A percentile compares a stretch with the other conserved stretches of the same genome.
phyloP scores from a whole-genome alignment of 2,888 invertebrate genomes.

The Autographa pulchrina region DNA sequence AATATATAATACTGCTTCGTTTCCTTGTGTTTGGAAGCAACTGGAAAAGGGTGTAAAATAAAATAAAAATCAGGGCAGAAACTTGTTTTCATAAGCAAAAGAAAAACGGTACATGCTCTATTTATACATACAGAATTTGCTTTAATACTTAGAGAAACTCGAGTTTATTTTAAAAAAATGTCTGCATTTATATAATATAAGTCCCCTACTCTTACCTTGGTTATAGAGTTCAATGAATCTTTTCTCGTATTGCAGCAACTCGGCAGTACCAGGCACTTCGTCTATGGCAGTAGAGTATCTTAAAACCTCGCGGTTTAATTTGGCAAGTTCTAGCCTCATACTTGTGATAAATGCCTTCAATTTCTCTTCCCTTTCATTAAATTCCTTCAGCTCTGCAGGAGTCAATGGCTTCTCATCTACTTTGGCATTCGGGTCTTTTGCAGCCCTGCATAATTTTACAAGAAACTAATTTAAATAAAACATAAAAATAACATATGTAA shows the following conservation, averaged over 20 bases:
- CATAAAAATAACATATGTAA: too few relatives aligned
- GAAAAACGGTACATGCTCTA: too few relatives aligned
- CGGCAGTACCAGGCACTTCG: slow-evolving; percentile 97
- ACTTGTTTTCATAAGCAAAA: too few relatives aligned
- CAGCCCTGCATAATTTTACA: slow-evolving; percentile 58
- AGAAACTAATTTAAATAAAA: too few relatives aligned
- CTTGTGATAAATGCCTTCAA: slow-evolving; percentile 77
- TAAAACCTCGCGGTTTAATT: slow-evolving; percentile 94
- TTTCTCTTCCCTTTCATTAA: slow-evolving; percentile 79
- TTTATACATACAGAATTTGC: too few relatives aligned
- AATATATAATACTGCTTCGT: slow-evolving; percentile 99
- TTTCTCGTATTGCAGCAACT: slow-evolving; percentile 98
- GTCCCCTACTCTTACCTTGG: slow-evolving; percentile 92
- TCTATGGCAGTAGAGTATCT: slow-evolving; percentile 96
- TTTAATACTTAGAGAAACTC: too few relatives aligned
- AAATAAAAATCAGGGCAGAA: too few relatives aligned
- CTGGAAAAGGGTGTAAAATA: slow-evolving; percentile 85
- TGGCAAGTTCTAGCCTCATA: slow-evolving; percentile 92
- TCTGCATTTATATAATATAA: too few relatives aligned
- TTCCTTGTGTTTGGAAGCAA: slow-evolving; percentile 98
- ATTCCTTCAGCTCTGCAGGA: slow-evolving; percentile 78
- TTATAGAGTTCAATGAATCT: slow-evolving; percentile 98
- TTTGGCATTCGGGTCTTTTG: slow-evolving; percentile 70
- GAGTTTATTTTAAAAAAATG: too few relatives aligned
- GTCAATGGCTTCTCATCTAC: slow-evolving; percentile 80